Evolutionary conservation across 1,140 invertebrate species (phyloP).

Genomic region (Drosophila kepulauana): DNA sequence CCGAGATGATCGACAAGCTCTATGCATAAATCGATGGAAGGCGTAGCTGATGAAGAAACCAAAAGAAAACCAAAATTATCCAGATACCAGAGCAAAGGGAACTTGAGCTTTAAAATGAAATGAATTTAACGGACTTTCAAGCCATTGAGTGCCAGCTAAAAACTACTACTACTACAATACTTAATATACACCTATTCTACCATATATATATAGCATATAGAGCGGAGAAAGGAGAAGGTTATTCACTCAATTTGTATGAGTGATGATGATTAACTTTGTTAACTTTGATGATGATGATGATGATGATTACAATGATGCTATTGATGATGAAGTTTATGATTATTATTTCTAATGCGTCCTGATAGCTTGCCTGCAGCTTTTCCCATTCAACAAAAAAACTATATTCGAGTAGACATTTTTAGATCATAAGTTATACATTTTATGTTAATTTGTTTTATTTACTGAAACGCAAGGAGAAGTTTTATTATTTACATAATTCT

Average conservation of each 20-base stretch:
- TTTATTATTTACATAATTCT: constrained; percentile 17
- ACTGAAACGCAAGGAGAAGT: constrained; percentile 55
- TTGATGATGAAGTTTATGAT: constrained; percentile 18
- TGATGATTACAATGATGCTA: background rate
- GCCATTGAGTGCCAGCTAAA: constrained; percentile 69
- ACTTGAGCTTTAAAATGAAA: constrained; percentile 75
- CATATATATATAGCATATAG: constrained; percentile 19
- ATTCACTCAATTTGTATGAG: constrained; percentile 49
- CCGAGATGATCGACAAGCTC: constrained; percentile 89
- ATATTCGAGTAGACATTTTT: constrained; percentile 29
- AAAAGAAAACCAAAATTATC: constrained; percentile 18
- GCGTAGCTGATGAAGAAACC: background rate
- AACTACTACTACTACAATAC: constrained; percentile 26
- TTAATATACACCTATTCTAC: constrained; percentile 45
- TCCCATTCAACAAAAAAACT: constrained; percentile 6
- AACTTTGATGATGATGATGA: constrained; percentile 8
- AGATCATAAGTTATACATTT: constrained; percentile 55
- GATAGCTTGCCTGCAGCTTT: constrained; percentile 9
- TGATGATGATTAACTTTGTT: constrained; percentile 9
- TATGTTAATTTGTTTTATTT: constrained; percentile 70
- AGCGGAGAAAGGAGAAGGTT: constrained; percentile 9
- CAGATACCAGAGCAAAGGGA: constrained; percentile 38
- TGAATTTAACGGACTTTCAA: constrained; percentile 77
- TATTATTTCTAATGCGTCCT: constrained; percentile 18
- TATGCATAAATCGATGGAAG: constrained; percentile 56